Percentiles rank a stretch among this genome's conserved stretches.
phyloP scores from a whole-genome alignment of 2,888 invertebrate species.

The Dynastes grantii region DNA sequence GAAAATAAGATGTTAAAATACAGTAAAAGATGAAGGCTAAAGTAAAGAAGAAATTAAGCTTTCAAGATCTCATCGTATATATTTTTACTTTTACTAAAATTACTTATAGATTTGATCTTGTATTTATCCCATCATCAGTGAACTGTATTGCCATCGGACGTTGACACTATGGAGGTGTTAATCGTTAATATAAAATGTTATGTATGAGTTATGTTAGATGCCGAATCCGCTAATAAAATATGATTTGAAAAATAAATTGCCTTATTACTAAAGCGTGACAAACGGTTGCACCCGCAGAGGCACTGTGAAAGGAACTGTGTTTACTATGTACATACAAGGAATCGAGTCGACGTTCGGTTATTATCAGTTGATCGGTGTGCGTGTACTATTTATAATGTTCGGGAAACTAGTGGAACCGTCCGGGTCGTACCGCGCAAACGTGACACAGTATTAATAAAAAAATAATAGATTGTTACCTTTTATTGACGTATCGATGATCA shows the following conservation, averaged over 20 bases:
- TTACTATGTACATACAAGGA: too few relatives aligned
- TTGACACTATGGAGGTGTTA: constrained; percentile 14
- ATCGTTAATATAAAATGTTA: constrained; percentile 4
- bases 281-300: too few relatives aligned
- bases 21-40: not conserved
- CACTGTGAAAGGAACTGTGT: too few relatives aligned
- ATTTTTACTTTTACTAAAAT: constrained; percentile 21
- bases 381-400: too few relatives aligned
- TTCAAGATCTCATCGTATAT: constrained; percentile 21
- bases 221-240: constrained; percentile 36
- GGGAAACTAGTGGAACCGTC: too few relatives aligned
- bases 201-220: constrained; percentile 24
- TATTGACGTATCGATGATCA: too few relatives aligned
- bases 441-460: too few relatives aligned
- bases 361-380: too few relatives aligned
- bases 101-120: constrained; percentile 12
- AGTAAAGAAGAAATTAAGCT: constrained; percentile 11
- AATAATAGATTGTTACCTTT: too few relatives aligned
- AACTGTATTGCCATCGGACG: constrained; percentile 7
- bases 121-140: not conserved
- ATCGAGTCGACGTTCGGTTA: too few relatives aligned
- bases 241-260: not conserved
- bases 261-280: not conserved
- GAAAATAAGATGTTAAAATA: not conserved
- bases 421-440: too few relatives aligned